Evolutionary conservation across 2,113 vertebrate genomes (phyloP), one percentile per base, ranked within the genome.

Genomic region (Rynchops niger): DNA sequence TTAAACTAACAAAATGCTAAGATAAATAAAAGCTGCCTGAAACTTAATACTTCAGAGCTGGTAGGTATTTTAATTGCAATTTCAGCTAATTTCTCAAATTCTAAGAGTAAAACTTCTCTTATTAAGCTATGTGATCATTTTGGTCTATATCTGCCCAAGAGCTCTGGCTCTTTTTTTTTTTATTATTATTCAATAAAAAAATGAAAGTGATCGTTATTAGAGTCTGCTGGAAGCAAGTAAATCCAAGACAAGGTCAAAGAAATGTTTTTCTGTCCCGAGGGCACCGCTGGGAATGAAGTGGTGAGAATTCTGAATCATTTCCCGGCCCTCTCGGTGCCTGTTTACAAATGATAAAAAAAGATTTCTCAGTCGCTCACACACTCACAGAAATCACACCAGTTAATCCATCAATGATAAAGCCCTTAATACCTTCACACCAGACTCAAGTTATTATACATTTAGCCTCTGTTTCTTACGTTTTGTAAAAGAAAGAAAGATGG

Each of bases 241-340:
- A 93, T 73, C 49, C 65, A 83, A 95, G 70, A 53, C 81, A 97
- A 97, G 76, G 88, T 96, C 87, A 96, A 81, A 93, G 42, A 88
- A 94, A 91, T 25, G 43, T 82, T 96, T 78, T 63, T 19, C 82
- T 79, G 81, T 94, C 71, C 82, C 20, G 6, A 69, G 43, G 36
- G 69, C 47, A 61, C 66, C 65, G 32, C 1, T 2, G 50, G 20
- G 85, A 67, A 93, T 29, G 29, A 66, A 97, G 71, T n/a, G 12
- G 47, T 52, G n/a, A 67, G 62, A 76, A 52, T 56, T 88, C 66
- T 52, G 42, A 93, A 83, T 71, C 70, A 22, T 53, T 77, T 91
- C 38, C 30, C 38, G 59, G 23, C 78, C 78, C 36, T 90, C 45
- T 61, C 66, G 55, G 21, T 90, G 59, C 56, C 78, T 82, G 58